These are phyloP conservation scores for Prionailurus viverrinus DNA, from an alignment of 2,113 vertebrate genomes.

Conservation along the genomic window DNA sequence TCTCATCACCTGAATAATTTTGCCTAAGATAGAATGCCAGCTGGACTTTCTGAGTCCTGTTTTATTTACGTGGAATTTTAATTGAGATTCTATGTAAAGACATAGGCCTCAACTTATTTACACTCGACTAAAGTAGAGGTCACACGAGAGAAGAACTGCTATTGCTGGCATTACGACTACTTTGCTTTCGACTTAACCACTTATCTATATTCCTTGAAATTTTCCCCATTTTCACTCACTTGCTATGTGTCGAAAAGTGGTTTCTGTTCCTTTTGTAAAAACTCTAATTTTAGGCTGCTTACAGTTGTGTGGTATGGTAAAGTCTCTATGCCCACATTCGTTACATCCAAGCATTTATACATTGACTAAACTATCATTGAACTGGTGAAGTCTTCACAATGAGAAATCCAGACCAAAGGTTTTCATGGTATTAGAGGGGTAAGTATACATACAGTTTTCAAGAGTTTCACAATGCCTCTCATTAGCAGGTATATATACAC, in stretches of 20 bases:
- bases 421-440: neutral
- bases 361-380: neutral
- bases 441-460: neutral
- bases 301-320: neutral
- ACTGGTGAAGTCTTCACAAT: neutral
- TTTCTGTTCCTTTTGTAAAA: neutral
- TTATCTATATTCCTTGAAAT: neutral
- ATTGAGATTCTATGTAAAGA: neutral
- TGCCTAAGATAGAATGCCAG: neutral
- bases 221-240: neutral
- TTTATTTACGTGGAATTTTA: neutral
- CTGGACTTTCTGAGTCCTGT: neutral
- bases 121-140: neutral
- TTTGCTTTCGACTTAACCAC: neutral
- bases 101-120: neutral
- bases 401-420: neutral
- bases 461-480: neutral
- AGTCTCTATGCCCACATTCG: neutral
- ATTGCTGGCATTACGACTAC: neutral
- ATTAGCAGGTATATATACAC: neutral
- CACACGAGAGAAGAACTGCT: neutral
- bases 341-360: neutral
- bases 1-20: neutral
- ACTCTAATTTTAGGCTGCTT: neutral
- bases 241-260: neutral